Conservation (phyloP, 2,888 invertebrate genomes). For the Cotesia congregata region DNA sequence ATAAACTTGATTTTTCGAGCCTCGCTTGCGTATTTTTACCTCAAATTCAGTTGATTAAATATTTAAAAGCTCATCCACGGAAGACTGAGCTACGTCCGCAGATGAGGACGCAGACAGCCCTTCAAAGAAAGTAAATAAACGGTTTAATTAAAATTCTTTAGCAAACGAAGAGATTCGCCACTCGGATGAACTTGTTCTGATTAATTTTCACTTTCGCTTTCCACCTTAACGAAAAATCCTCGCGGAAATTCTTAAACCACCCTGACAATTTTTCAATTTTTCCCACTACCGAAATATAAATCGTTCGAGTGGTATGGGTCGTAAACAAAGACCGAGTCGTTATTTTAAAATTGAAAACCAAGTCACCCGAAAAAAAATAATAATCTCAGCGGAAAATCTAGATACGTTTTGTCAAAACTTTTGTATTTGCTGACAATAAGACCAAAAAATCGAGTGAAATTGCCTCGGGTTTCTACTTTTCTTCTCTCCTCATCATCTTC, state of each 20-base stretch:
- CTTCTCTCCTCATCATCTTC: background rate
- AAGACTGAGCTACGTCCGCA: too few relatives aligned
- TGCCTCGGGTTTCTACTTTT: constrained; percentile 25
- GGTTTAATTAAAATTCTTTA: constrained; percentile 41
- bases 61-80: too few relatives aligned
- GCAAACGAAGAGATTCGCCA: constrained; percentile 27
- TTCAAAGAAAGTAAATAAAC: constrained; percentile 1
- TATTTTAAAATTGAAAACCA: background rate
- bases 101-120: too few relatives aligned
- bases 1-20: too few relatives aligned
- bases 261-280: background rate
- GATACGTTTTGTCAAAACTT: constrained; percentile 22
- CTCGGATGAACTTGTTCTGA: constrained; percentile 30
- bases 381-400: constrained; percentile 1
- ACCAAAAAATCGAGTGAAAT: constrained; percentile 19
- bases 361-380: constrained; percentile 17
- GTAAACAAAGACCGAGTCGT: background rate
- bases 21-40: too few relatives aligned
- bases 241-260: background rate
- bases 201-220: constrained; percentile 40
- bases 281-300: background rate
- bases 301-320: background rate
- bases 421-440: constrained; percentile 19
- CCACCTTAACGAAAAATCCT: constrained; percentile 26
- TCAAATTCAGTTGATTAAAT: too few relatives aligned